Conservation (phyloP, 2,888 invertebrate genomes). For the Microdon myrmicae region DNA sequence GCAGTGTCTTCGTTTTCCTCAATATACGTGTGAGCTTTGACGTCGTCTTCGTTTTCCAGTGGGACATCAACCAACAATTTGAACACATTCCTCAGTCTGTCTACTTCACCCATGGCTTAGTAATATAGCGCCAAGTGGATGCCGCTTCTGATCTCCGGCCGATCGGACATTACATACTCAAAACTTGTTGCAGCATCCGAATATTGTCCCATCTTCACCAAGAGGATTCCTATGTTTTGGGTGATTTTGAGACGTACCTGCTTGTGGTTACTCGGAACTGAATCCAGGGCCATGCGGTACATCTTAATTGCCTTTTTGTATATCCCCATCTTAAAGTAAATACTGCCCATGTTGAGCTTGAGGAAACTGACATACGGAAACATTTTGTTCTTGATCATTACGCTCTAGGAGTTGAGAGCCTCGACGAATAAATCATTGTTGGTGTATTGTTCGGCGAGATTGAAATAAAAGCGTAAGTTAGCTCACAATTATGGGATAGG, state of each 20-base stretch:
- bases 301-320: constrained; percentile 95
- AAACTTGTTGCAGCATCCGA: constrained; percentile 96
- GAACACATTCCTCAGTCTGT: constrained; percentile 94
- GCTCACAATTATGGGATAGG: constrained; percentile 92
- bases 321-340: constrained; percentile 93
- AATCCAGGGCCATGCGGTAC: constrained; percentile 98
- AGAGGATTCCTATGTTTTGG: constrained; percentile 92
- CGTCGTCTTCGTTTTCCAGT: constrained; percentile 83
- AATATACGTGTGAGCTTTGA: constrained; percentile 70
- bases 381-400: constrained; percentile 92
- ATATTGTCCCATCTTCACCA: constrained; percentile 96
- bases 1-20: constrained; percentile 54
- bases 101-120: constrained; percentile 88
- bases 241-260: constrained; percentile 94
- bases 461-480: constrained; percentile 95
- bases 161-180: constrained; percentile 97
- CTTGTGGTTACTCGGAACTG: constrained; percentile 92
- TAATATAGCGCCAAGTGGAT: constrained; percentile 90
- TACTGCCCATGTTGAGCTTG: constrained; percentile 98
- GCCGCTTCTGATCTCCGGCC: constrained; percentile 87
- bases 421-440: constrained; percentile 95
- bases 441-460: constrained; percentile 94
- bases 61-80: constrained; percentile 89
- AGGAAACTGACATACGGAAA: constrained; percentile 93
- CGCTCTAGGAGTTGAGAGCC: constrained; percentile 94